Conservation (phyloP, 2,797 vertebrate genomes). For the Rhinatrema bivittatum region DNA sequence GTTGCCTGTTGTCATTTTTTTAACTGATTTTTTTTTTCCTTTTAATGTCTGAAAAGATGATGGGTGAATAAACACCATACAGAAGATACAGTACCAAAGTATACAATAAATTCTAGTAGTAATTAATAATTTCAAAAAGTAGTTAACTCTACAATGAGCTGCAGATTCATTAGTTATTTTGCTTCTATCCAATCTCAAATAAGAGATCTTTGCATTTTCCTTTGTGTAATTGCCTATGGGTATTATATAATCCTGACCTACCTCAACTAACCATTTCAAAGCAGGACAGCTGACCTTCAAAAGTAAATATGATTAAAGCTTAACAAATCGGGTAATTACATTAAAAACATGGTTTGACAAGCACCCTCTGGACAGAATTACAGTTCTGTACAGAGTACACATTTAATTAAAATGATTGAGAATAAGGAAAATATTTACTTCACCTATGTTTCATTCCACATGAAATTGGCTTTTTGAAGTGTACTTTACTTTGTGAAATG, state of each 20-base stretch:
- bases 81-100: too few relatives aligned
- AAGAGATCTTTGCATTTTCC: conserved; percentile 3
- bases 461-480: conserved; percentile 2
- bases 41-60: too few relatives aligned
- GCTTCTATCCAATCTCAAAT: conserved; percentile 11
- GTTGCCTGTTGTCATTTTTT: too few relatives aligned
- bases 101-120: too few relatives aligned
- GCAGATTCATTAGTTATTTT: too few relatives aligned
- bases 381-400: conserved; percentile 44
- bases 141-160: too few relatives aligned
- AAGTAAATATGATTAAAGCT: conserved; percentile 62
- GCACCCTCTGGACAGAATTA: conserved; percentile 63
- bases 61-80: too few relatives aligned
- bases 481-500: not conserved
- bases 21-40: too few relatives aligned
- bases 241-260: conserved; percentile 21
- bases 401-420: conserved; percentile 40
- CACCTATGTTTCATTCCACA: conserved; percentile 24
- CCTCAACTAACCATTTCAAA: conserved; percentile 36
- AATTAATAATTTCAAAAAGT: too few relatives aligned
- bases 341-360: conserved; percentile 66
- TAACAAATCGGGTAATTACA: conserved; percentile 69
- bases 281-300: conserved; percentile 60
- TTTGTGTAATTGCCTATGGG: conserved; percentile 20
- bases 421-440: conserved; percentile 35